Evolutionary conservation across 2,113 vertebrate species (phyloP), one percentile per base, ranked within the genome.

Genomic region (Vulpes lagopus): DNA sequence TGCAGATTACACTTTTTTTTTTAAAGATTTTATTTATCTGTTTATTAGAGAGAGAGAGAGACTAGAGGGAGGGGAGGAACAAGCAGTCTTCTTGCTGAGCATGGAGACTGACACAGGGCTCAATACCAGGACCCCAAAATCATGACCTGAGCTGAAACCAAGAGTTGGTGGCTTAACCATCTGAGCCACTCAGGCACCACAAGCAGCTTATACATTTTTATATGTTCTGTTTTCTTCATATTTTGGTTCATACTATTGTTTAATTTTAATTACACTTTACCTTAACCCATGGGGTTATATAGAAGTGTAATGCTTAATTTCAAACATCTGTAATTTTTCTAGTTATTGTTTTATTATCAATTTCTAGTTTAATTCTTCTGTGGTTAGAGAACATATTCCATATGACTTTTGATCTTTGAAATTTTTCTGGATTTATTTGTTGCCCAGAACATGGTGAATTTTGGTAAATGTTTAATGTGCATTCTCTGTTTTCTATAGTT

Each of bases 341-440:
- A 25, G 49, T 84, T 43, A 38, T 35, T 23, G 2, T 80, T 65
- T 94, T 59, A 49, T 57, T 32, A 38, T 69, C 87, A 5, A 76
- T 94, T 74, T 71, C 86, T 86, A 17, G 12, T 20, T 92, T 55
- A 49, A 23, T 32, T 84, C 27, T 51, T 25, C 32, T 59, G 3
- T 62, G 59, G 38, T 92, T 74, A 74, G 57, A 89, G n/a, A 88
- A 30, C 17, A 81, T 43, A 53, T 14, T 74, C 35, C 60, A 7
- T 80, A 20, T 73, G 55, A 65, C 11, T 87, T 97, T 71, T 83
- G 5, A 76, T 30, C 53, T 78, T 78, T 94, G 60, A 92, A 71
- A 94, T 38, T 60, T 96, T 62, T 89, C 79, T 35, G 27, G 49
- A 87, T 12, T 79, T n/a, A 35, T 2, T 51, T 69, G 27, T 83